phyloP scores from a whole-genome alignment of 2,113 vertebrate genomes.

The Vimba vimba region DNA sequence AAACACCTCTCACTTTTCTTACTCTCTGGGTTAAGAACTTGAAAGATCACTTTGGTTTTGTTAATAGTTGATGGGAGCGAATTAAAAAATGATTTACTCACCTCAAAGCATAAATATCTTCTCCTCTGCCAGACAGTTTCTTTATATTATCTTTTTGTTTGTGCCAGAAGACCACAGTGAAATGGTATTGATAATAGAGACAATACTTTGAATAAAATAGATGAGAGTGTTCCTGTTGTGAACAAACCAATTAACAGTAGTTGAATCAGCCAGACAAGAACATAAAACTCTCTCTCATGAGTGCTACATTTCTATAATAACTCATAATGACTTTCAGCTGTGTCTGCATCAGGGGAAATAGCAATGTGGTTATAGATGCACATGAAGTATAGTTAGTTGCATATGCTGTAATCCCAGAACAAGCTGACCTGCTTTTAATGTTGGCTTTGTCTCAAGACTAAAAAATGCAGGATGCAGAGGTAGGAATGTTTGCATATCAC shows the following conservation, averaged over 20 bases:
- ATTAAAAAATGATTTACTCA: background rate
- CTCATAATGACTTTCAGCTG: conserved; percentile 33
- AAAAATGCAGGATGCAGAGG: background rate
- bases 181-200: conserved; percentile 41
- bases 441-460: background rate
- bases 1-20: background rate
- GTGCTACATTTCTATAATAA: conserved; percentile 18
- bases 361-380: background rate
- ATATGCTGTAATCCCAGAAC: background rate
- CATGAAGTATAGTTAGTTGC: conserved; percentile 8
- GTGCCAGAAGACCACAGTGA: conserved; percentile 20
- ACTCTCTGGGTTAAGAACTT: background rate
- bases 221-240: conserved; percentile 40
- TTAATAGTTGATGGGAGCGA: background rate
- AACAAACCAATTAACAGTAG: conserved; percentile 13
- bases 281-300: background rate
- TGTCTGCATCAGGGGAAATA: conserved; percentile 15
- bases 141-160: background rate
- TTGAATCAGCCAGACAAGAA: conserved; percentile 4
- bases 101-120: background rate
- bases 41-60: background rate
- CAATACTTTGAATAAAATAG: conserved; percentile 24
- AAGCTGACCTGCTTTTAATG: conserved; percentile 13
- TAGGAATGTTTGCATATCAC: background rate
- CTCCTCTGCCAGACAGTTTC: background rate